Percentiles rank a stretch among this genome's conserved stretches.
These are phyloP conservation scores for Ectemnius continuus DNA, from an alignment of 2,888 invertebrate genomes.

Conservation along the genomic window DNA sequence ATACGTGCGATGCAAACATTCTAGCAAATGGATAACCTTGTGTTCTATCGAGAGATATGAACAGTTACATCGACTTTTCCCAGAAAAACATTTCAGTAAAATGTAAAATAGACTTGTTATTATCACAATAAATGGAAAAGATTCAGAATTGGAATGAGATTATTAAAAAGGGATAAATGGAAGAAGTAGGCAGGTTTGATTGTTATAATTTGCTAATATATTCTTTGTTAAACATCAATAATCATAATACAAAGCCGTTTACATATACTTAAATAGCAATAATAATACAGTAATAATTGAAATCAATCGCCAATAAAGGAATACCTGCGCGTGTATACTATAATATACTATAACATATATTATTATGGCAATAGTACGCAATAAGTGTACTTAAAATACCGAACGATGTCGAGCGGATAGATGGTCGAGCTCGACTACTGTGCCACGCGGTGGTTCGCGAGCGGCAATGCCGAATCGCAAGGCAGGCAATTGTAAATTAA, in stretches of 20 bases:
- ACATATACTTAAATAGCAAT: slow-evolving; percentile 47
- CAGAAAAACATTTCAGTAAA: not conserved
- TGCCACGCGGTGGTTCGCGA: no score
- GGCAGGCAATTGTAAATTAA: not conserved
- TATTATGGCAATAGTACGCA: slow-evolving; percentile 36
- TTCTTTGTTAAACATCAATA: slow-evolving; percentile 49
- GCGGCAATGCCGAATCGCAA: no score
- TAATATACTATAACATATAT: slow-evolving; percentile 3
- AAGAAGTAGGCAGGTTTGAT: not conserved
- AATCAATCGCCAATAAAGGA: slow-evolving; percentile 13
- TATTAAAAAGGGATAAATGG: not conserved
- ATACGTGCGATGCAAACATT: no score
- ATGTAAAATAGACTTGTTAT: not conserved
- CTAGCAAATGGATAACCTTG: no score
- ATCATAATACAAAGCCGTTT: slow-evolving; percentile 48
- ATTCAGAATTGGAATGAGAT: no score
- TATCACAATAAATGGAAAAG: no score
- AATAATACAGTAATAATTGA: slow-evolving; percentile 39
- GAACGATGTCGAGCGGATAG: slow-evolving; percentile 16
- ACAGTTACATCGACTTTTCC: no score
- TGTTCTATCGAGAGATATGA: no score
- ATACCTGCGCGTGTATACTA: slow-evolving; percentile 21
- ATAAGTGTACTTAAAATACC: slow-evolving; percentile 36
- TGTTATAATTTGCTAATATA: slow-evolving; percentile 12
- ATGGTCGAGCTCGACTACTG: not conserved